Evolutionary conservation across 1,140 invertebrate species (phyloP), one percentile per base, ranked within the genome.

Genomic region (Drosophila dunni): DNA sequence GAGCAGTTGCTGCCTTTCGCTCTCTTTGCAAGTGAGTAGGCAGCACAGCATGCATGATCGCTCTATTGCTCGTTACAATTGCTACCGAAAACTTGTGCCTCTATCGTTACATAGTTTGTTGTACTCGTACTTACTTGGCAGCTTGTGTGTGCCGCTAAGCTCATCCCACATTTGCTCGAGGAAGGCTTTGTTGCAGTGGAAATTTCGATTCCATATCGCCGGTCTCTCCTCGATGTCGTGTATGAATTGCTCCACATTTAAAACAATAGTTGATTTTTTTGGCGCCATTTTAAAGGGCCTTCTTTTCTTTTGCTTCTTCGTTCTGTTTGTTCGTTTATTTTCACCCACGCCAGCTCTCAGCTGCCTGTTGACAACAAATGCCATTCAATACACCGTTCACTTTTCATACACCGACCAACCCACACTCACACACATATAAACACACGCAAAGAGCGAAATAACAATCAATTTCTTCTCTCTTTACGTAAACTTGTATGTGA

Each of bases 161-260:
- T 92, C 91, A 70, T 92, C 91, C 92, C 92, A 92, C 81, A 91
- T 92, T 67, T 92, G 86, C 64, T 92, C 92, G 15, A 92, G 78
- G 61, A 92, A 92, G 24, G 86, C 81, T 60, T 92, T 92, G 72
- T 92, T 92, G 57, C 91, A 92, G 64, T 92, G 91, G 46, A 91
- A 92, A 65, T 92, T 92, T 51, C 91, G 90, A 77, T 92, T 92
- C 92, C 92, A 92, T 70, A 92, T 92, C 54, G 91, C 91, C 34
- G 91, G 91, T 17, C 91, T 78, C 60, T 91, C 83, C 68, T 92
- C 81, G 38, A 92, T 89, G 66, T 92, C 91, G 65, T 91, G 79
- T 75, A 92, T 92, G 56, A 92, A 92, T 67, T 92, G 89, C 65
- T 92, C 91, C 46, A 92, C 89, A 83, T 92, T 91, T 60, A 92